These are phyloP conservation scores for Malaclemys terrapin DNA, from an alignment of 2,113 vertebrate species.

Conservation along the genomic window DNA sequence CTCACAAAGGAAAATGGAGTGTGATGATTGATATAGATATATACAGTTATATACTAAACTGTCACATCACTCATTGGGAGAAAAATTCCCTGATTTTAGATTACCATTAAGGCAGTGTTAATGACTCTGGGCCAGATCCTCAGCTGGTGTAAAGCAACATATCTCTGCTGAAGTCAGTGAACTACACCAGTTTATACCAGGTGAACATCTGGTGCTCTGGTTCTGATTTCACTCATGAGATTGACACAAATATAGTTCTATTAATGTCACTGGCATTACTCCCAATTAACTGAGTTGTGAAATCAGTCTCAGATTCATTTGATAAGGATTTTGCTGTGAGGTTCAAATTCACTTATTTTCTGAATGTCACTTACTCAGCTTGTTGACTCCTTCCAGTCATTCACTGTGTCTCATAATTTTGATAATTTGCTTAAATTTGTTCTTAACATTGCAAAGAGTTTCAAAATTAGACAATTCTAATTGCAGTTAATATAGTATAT, in stretches of 20 bases:
- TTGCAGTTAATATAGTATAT: not conserved
- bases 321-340: not conserved
- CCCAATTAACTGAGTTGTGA: not conserved
- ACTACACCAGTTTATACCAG: not conserved
- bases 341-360: not conserved
- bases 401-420: not conserved
- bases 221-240: not conserved
- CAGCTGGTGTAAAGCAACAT: not conserved
- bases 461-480: no score
- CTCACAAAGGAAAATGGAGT: not conserved
- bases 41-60: not conserved
- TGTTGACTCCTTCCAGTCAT: not conserved
- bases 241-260: not conserved
- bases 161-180: not conserved
- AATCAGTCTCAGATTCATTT: not conserved
- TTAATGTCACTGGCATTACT: not conserved
- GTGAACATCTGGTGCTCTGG: not conserved
- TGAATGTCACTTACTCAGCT: not conserved
- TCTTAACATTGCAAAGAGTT: not conserved
- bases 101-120: not conserved
- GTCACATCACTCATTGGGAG: not conserved
- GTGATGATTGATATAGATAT: not conserved
- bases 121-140: not conserved
- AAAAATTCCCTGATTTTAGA: not conserved
- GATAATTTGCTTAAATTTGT: slow-evolving; percentile 15